phyloP scores from a whole-genome alignment of 2,113 vertebrate species.

The Jacana jacana region DNA sequence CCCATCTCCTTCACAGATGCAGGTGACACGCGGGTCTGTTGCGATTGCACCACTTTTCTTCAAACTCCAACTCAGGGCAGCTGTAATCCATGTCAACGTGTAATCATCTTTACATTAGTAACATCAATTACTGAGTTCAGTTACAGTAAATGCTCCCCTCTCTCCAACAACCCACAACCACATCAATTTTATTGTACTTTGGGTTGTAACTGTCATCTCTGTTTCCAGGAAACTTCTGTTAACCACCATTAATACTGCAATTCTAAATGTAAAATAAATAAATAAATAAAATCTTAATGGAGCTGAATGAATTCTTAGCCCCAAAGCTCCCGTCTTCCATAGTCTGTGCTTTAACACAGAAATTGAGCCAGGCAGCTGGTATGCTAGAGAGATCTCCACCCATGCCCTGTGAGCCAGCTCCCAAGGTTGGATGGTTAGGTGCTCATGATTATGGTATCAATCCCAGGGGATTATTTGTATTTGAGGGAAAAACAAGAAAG shows the following conservation, averaged over 20 bases:
- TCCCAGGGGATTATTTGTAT: neutral
- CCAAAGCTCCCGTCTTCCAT: neutral
- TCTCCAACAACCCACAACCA: neutral
- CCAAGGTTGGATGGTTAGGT: neutral
- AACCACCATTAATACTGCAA: neutral
- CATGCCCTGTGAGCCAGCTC: neutral
- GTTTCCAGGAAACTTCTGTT: slow-evolving; percentile 3
- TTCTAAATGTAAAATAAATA: neutral
- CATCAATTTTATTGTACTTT: neutral
- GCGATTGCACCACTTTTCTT: accelerated
- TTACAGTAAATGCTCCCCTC: neutral
- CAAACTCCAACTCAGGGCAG: neutral
- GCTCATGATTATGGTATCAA: neutral
- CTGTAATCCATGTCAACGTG: neutral
- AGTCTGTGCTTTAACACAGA: neutral
- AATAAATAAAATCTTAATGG: neutral
- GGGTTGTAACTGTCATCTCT: neutral
- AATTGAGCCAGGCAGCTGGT: neutral
- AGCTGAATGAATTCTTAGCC: neutral
- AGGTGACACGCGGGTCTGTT: neutral
- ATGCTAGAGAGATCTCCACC: neutral
- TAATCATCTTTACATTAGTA: neutral
- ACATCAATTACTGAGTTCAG: neutral
- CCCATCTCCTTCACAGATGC: neutral
- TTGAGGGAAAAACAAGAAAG: neutral